phyloP scores from a whole-genome alignment of 2,797 vertebrate species.

The Falco columbarius region DNA sequence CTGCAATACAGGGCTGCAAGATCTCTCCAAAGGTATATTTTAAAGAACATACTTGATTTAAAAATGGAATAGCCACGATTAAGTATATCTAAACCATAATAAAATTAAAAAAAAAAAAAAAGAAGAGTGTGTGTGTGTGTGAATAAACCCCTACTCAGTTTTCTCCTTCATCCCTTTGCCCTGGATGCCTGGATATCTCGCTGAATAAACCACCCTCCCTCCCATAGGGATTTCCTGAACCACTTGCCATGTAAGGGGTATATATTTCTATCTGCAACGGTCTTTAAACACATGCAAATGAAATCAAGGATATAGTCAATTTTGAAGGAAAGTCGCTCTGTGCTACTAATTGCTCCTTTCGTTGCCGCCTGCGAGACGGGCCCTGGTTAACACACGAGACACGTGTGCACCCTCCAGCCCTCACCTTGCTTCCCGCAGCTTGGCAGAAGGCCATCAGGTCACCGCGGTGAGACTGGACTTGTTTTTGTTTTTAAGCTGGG shows the following conservation, averaged over 20 bases:
- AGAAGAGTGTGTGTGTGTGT: fast-evolving
- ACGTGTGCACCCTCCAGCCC: slow-evolving; percentile 12
- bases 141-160: background rate
- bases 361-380: background rate
- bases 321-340: slow-evolving; percentile 6
- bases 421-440: background rate
- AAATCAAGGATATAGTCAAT: slow-evolving; percentile 26
- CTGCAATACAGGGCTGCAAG: background rate
- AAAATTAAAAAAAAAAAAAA: background rate
- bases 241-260: background rate
- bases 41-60: background rate
- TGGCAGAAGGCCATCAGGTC: background rate
- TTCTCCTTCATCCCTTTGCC: background rate
- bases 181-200: background rate
- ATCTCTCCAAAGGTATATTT: background rate
- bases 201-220: background rate
- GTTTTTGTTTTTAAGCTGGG: slow-evolving; percentile 47
- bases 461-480: background rate
- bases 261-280: background rate
- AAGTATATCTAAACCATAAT: background rate
- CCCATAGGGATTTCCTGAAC: background rate
- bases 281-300: slow-evolving; percentile 56
- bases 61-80: background rate
- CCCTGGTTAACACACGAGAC: background rate
- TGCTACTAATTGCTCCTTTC: slow-evolving; percentile 25